Percentiles rank a stretch among this genome's conserved stretches.
Evolutionary conservation across 2,113 vertebrate genomes (phyloP).

Genomic region (Phyllostomus discolor): DNA sequence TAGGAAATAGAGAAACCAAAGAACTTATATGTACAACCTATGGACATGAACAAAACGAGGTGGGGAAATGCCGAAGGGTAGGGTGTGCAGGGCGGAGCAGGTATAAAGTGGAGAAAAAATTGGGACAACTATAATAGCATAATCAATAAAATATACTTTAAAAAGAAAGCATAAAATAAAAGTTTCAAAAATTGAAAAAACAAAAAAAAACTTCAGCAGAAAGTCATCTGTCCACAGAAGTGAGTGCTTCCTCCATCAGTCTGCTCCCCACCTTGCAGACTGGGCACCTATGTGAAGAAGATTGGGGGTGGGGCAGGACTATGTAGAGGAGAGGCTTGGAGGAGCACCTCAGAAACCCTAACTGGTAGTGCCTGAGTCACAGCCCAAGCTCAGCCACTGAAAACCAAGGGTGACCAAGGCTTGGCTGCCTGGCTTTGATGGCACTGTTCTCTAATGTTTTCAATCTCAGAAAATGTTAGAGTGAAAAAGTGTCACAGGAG

Average conservation of each 20-base stretch:
- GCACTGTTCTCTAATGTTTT: not conserved
- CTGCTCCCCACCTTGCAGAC: not conserved
- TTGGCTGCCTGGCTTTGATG: not conserved
- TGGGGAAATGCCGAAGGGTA: no score
- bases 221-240: not conserved
- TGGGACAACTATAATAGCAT: no score
- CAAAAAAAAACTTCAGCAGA: not conserved
- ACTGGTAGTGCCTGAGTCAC: no score
- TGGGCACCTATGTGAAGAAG: not conserved
- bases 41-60: no score
- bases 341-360: not conserved
- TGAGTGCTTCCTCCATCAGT: not conserved
- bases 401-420: not conserved
- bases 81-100: no score
- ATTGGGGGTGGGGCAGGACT: not conserved
- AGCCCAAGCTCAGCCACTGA: not conserved
- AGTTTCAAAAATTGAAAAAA: not conserved
- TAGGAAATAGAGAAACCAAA: no score
- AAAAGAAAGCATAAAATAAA: no score
- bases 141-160: no score
- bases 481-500: not conserved
- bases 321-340: no score
- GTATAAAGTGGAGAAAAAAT: no score
- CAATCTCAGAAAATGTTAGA: not conserved
- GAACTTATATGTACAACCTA: no score